phyloP scores from a whole-genome alignment of 2,113 vertebrate species.

The Eudyptes chrysolophus region DNA sequence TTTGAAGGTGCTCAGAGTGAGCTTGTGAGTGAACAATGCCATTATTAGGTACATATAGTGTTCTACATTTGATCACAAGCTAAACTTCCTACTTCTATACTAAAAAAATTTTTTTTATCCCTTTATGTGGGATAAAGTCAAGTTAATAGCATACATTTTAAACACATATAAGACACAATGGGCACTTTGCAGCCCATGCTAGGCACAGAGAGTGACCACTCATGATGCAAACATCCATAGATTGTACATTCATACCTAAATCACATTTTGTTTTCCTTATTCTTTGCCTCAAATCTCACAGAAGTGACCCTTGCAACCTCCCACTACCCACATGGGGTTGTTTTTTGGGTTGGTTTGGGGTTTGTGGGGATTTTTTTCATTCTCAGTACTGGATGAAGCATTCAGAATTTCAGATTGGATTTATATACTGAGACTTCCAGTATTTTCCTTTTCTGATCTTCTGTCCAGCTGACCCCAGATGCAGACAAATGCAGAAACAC shows the following conservation, averaged over 20 bases:
- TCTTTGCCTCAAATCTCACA: not conserved
- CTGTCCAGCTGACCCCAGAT: not conserved
- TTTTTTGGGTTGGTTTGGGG: not conserved
- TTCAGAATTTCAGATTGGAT: not conserved
- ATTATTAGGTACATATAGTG: not conserved
- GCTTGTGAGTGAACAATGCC: not conserved
- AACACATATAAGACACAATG: not conserved
- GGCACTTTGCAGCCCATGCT: not conserved
- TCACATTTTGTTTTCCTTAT: not conserved
- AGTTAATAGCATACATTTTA: not conserved
- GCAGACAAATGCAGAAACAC: not conserved
- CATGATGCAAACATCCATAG: not conserved
- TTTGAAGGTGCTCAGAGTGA: not conserved
- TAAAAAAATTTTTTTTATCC: not conserved
- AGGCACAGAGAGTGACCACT: not conserved
- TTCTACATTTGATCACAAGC: not conserved
- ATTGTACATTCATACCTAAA: not conserved
- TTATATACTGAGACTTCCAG: not conserved
- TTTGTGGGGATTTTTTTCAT: not conserved
- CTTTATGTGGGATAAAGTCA: not conserved
- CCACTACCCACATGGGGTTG: not conserved
- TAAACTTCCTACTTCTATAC: not conserved
- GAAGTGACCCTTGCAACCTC: not conserved
- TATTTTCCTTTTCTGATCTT: not conserved
- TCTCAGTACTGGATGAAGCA: not conserved